These are phyloP conservation scores for Linurgus olivaceus DNA, from an alignment of 2,797 vertebrate species.

Conservation along the genomic window DNA sequence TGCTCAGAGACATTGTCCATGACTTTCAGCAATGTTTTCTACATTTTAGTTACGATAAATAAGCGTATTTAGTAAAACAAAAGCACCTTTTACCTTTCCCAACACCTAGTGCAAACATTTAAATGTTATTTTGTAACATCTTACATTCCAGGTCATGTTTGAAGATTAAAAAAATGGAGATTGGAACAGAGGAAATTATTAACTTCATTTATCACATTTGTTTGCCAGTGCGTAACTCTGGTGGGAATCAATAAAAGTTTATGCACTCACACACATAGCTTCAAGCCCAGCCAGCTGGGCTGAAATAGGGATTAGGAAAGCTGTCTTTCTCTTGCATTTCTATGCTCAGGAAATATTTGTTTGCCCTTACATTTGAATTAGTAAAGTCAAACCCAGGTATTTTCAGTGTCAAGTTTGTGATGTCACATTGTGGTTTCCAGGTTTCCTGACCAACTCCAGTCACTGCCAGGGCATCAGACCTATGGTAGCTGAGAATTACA, in stretches of 20 bases:
- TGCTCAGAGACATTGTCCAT: background rate
- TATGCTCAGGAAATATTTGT: conserved; percentile 18
- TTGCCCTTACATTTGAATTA: background rate
- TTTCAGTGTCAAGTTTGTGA: background rate
- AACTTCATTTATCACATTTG: conserved; percentile 45
- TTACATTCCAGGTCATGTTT: conserved; percentile 35
- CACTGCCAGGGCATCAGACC: background rate
- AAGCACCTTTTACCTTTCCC: background rate
- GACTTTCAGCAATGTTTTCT: background rate
- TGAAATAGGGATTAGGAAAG: conserved; percentile 15
- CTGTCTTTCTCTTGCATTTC: conserved; percentile 20
- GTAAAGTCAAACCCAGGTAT: background rate
- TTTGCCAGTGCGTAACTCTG: background rate
- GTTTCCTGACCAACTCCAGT: background rate
- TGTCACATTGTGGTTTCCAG: background rate
- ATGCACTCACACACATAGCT: background rate
- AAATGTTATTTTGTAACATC: conserved; percentile 59
- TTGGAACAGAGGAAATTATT: conserved; percentile 62
- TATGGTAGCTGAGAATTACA: background rate
- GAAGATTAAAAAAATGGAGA: background rate
- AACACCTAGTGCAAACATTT: background rate
- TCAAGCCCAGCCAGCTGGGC: background rate
- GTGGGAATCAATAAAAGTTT: conserved; percentile 46
- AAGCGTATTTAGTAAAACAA: background rate
- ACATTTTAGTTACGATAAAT: background rate